phyloP scores from a whole-genome alignment of 53 echinoderm and acorn worm species.

The Mesocentrotus franciscanus region DNA sequence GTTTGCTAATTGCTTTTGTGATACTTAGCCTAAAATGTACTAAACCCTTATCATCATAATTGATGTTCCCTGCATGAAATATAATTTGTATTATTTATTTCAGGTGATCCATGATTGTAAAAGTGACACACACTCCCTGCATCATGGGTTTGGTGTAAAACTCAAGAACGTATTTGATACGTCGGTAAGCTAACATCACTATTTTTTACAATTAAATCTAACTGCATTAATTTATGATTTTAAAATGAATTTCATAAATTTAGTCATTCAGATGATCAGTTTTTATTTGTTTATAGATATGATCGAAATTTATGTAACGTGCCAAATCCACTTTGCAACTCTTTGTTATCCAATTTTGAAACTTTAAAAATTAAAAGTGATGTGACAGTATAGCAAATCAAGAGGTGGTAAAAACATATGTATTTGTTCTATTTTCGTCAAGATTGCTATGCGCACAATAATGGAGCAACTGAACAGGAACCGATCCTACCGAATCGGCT shows the following conservation, averaged over 20 bases:
- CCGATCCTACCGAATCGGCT: not conserved
- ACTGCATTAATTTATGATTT: not conserved
- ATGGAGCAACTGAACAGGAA: constrained; percentile 41
- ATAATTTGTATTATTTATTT: not conserved
- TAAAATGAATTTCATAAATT: too few species aligned
- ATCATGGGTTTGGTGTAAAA: not conserved
- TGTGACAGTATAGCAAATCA: not conserved
- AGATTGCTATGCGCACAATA: constrained; percentile 26
- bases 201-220: not conserved
- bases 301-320: too few species aligned
- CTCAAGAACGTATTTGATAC: constrained; percentile 40
- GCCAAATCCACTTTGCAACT: too few species aligned
- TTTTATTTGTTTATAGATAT: not conserved
- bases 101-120: constrained; percentile 51
- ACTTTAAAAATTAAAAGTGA: not conserved
- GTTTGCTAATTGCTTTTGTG: too few species aligned
- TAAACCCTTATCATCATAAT: too few species aligned
- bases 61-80: too few species aligned
- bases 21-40: too few species aligned
- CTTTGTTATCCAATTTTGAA: not conserved
- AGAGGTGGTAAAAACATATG: not conserved
- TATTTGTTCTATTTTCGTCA: not conserved
- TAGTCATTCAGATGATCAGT: too few species aligned
- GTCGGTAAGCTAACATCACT: constrained; percentile 35
- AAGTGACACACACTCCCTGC: constrained; percentile 6